Evolutionary conservation across 53 echinoderm and acorn worm species (phyloP), one percentile per base, ranked within the genome.

Genomic region (Arbacia lixula): DNA sequence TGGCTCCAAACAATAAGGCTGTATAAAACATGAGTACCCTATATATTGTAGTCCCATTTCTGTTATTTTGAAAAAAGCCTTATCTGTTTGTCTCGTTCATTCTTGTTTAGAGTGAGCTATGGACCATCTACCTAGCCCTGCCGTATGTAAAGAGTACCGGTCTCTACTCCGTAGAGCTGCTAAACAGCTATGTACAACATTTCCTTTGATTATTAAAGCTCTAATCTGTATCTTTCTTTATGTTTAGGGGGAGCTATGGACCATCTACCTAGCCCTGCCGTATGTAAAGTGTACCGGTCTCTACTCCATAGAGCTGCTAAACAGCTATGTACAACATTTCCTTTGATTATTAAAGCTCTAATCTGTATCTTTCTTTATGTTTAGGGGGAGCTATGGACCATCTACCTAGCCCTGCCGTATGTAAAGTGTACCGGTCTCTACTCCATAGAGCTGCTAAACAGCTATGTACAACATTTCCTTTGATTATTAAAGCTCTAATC

Each of bases 241-340:
- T n/a, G n/a, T n/a, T n/a, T n/a, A 95, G 95, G 95, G 95, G 66
- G 95, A 95, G 58, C 85, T 95, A 38, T 67, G 89, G 90, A 92
- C 95, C 8, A 87, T 89, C 49, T 95, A 95, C 26, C 68, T 78
- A 49, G 91, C 95, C 2, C 72, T 95, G 46, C 91, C 95, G 6
- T 84, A 92, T 50, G 88, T 95, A 32, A 87, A 95, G 80, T 71
- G 81, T 36, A 89, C 65, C 28, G 92, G 91, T 37, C 72, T 95
- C 32, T 95, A 89, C 60, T 95, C 95, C 22, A 12, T 95, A 21
- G 66, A 66, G 22, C 92, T 95, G 42, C 95, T 92, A 32, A 95
- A 95, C 42, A 75, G 92, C 26, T 90, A 88, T 91, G 22, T 89
- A 87, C n/a, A n/a, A n/a, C n/a, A n/a, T n/a, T n/a, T n/a, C n/a